Evolutionary conservation across 2,888 invertebrate genomes (phyloP).

Genomic region (Volucella inflata): DNA sequence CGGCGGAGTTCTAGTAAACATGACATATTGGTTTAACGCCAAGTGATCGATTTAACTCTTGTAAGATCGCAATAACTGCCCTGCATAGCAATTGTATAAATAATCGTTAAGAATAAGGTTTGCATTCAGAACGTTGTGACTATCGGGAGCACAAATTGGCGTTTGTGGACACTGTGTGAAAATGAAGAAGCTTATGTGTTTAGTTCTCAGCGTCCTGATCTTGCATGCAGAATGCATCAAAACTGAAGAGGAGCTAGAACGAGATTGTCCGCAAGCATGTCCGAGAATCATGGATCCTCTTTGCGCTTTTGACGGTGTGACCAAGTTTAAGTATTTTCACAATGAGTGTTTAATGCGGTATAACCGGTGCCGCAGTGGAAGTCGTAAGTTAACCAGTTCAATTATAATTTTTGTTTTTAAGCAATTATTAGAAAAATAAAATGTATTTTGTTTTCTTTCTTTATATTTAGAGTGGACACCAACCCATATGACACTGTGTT

Average conservation of each 20-base stretch:
- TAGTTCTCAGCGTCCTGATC: constrained; percentile 7
- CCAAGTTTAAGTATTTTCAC: constrained; percentile 76
- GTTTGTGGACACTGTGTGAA: neutral
- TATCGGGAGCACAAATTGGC: constrained; percentile 1
- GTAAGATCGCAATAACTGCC: neutral
- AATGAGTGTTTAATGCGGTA: constrained; percentile 77
- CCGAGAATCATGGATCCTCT: constrained; percentile 77
- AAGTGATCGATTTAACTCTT: constrained; percentile 19
- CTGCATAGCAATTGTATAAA: constrained; percentile 44
- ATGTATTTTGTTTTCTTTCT: constrained; percentile 18
- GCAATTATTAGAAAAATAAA: too few species aligned
- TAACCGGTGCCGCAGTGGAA: constrained; percentile 76
- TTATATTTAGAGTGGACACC: constrained; percentile 75
- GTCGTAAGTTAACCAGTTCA: constrained; percentile 55
- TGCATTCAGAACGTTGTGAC: constrained; percentile 38
- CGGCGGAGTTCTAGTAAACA: neutral
- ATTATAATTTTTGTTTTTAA: too few species aligned
- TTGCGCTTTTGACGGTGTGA: constrained; percentile 75
- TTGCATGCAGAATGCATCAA: constrained; percentile 36
- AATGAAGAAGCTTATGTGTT: constrained; percentile 35
- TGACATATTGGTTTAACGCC: constrained; percentile 14
- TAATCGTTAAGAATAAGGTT: constrained; percentile 28
- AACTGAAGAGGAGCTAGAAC: constrained; percentile 60
- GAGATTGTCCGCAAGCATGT: constrained; percentile 73
- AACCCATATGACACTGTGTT: constrained; percentile 77